Base-by-base conservation (phyloP, 2,888 invertebrate species). In the Lasius platythorax region DNA sequence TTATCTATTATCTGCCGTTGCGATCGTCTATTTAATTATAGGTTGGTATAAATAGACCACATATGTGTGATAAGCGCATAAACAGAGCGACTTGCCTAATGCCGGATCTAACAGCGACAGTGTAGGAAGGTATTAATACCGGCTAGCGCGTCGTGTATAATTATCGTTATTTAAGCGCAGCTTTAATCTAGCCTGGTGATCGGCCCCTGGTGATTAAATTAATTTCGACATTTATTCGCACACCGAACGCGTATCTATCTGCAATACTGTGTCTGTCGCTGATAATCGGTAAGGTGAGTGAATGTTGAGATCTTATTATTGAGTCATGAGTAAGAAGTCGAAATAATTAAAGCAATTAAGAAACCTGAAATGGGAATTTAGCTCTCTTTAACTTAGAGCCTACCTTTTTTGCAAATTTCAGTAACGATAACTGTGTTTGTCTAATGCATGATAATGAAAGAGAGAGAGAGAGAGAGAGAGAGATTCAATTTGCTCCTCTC, bases 51-150 rank as follows among this genome's bases (percentile, higher is more conserved):
- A 83, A 83, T 85, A 82, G 78, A 76, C 66, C 78, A 50, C 50
- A 50, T n/a, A 70, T 68, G 82, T n/a, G 74, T 68, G 82, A 87
- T 86, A 84, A 74, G 78, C 73, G 79, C 74, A 78, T 73, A 79
- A 87, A 88, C 85, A 67, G 73, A 85, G 40, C 46, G 58, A 64
- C 84, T 91, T 90, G 85, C 87, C 76, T 87, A 89, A 91, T 90
- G 79, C 90, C 91, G 90, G 90, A 91, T 90, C 90, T 91, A 84
- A 84, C 85, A 87, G 85, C 84, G 85, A 90, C 88, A 28, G 79
- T 90, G 90, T 90, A 88, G 88, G 88, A 90, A 85, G 90, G 81
- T 90, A 23, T 23, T 23, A 88, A 89, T 89, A 63, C 81, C 70
- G 83, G 88, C 66, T 73, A 78, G 58, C 72, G 23, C 83, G 50